These are phyloP conservation scores for Zapus hudsonius DNA, from an alignment of 2,113 vertebrate species.

Conservation along the genomic window DNA sequence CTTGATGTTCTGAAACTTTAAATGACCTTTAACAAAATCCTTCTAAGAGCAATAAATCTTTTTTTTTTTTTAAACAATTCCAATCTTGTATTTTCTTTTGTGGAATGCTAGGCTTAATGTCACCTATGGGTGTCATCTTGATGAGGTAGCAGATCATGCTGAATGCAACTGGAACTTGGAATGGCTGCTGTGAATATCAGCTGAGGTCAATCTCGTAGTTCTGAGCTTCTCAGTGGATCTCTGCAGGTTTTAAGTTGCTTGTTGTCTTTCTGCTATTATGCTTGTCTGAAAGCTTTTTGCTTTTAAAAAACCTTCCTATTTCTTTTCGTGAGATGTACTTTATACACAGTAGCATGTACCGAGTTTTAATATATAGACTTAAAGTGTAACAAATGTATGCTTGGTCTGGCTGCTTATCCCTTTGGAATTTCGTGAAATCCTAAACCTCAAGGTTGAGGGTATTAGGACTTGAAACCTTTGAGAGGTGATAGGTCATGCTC, in stretches of 20 bases:
- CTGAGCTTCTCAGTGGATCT: neutral
- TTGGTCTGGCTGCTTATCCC: neutral
- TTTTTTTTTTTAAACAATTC: too few species aligned
- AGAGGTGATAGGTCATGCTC: neutral
- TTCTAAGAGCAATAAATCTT: neutral
- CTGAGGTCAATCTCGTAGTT: neutral
- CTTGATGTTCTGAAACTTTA: slow-evolving; percentile 41
- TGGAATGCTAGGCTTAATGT: too few species aligned
- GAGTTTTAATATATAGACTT: neutral
- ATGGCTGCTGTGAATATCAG: neutral
- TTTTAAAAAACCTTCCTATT: slow-evolving; percentile 1
- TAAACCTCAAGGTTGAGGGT: neutral
- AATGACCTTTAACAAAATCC: neutral
- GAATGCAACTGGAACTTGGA: neutral
- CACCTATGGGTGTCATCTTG: too few species aligned
- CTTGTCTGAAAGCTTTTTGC: neutral
- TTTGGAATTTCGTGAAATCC: neutral
- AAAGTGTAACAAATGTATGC: slow-evolving; percentile 11
- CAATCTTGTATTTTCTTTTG: too few species aligned
- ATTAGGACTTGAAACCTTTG: neutral
- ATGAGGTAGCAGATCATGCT: neutral
- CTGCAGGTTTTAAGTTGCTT: neutral
- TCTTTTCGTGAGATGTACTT: slow-evolving; percentile 30
- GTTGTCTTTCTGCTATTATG: neutral
- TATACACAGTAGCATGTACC: neutral